phyloP scores from a whole-genome alignment of 1,140 invertebrate genomes.

The Nymphalis io region DNA sequence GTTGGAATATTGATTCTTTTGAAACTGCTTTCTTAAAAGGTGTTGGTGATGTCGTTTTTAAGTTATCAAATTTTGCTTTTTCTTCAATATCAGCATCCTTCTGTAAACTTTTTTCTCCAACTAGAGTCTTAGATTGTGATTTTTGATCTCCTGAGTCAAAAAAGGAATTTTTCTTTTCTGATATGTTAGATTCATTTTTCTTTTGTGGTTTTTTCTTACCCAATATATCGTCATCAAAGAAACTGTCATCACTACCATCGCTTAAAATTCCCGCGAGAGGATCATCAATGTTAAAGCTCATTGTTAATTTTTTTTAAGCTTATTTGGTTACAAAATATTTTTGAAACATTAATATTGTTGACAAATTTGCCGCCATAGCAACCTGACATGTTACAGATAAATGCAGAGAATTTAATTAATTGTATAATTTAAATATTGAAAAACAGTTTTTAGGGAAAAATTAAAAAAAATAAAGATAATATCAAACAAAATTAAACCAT shows the following conservation, averaged over 20 bases:
- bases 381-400: constrained; percentile 34
- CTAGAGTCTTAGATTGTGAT: constrained; percentile 32
- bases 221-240: constrained; percentile 77
- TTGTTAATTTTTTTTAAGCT: constrained; percentile 49
- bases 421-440: background rate
- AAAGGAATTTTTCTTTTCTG: constrained; percentile 67
- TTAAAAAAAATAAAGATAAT: background rate
- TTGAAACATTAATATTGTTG: constrained; percentile 45
- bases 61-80: constrained; percentile 16
- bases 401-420: background rate
- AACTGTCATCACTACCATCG: constrained; percentile 80
- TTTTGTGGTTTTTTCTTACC: constrained; percentile 67
- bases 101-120: constrained; percentile 10
- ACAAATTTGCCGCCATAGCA: constrained; percentile 55
- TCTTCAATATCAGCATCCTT: background rate
- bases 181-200: constrained; percentile 49
- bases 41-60: constrained; percentile 43
- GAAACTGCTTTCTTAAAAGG: constrained; percentile 50
- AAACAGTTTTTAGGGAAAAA: background rate
- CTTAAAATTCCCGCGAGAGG: constrained; percentile 78
- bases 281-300: constrained; percentile 78
- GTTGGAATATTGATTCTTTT: constrained; percentile 52
- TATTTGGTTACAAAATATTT: constrained; percentile 42
- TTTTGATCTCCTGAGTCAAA: constrained; percentile 63
- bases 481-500: background rate